These are phyloP conservation scores for Ianthella basta DNA, from an alignment of 37 sponge, comb jelly and placozoan species.

Conservation along the genomic window DNA sequence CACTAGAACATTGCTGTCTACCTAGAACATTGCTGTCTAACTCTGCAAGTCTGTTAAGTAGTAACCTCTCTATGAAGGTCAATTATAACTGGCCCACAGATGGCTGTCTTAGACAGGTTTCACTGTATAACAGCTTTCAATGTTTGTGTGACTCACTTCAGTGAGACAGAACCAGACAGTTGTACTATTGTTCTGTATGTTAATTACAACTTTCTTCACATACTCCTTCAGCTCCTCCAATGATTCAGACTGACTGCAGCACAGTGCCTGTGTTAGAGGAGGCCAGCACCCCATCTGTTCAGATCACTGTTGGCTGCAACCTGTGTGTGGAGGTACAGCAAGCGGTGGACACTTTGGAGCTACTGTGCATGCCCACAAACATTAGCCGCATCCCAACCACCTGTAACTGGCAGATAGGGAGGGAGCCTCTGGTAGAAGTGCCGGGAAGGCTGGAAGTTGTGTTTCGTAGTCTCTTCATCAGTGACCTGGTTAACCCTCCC, in stretches of 20 bases:
- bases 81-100: too few relatives aligned
- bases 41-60: too few relatives aligned
- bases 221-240: slow-evolving; percentile 18
- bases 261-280: background rate
- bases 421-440: background rate
- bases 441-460: slow-evolving; percentile 1
- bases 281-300: background rate
- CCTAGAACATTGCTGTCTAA: too few relatives aligned
- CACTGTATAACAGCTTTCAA: too few relatives aligned
- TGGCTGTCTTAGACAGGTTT: too few relatives aligned
- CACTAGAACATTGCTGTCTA: too few relatives aligned
- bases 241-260: slow-evolving; percentile 5
- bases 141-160: background rate
- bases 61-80: too few relatives aligned
- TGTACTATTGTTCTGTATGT: background rate
- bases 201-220: background rate
- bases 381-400: background rate
- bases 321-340: slow-evolving; percentile 7
- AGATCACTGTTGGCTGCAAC: slow-evolving; percentile 10
- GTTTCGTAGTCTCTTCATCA: background rate
- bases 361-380: background rate
- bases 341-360: background rate
- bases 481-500: background rate
- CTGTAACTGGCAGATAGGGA: slow-evolving; percentile 22
- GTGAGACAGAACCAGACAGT: background rate